These are phyloP conservation scores for Lycaon pictus DNA, from an alignment of 2,113 vertebrate genomes.

Conservation along the genomic window DNA sequence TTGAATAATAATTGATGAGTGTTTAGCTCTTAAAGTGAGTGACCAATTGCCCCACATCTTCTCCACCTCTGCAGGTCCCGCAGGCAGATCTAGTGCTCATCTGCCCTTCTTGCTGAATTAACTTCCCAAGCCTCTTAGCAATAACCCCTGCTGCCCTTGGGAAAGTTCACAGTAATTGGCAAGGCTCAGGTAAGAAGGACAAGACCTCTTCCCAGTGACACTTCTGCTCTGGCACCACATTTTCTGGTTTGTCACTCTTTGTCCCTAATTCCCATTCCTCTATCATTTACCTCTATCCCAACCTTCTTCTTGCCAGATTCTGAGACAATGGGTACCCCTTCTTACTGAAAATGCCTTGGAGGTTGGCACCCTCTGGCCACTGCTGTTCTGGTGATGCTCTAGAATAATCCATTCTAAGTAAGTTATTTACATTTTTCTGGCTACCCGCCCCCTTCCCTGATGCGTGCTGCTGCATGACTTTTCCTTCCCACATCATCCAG, in stretches of 20 bases:
- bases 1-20: background rate
- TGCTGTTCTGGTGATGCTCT: background rate
- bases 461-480: accelerated
- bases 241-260: background rate
- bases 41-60: background rate
- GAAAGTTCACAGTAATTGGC: background rate
- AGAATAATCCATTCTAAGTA: background rate
- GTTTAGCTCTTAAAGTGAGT: background rate
- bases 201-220: accelerated
- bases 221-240: accelerated
- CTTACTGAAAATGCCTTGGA: background rate
- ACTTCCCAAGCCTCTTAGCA: accelerated
- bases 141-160: accelerated
- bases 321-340: background rate
- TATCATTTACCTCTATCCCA: background rate
- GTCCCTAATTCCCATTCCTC: background rate
- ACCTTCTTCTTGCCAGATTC: background rate
- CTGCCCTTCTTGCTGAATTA: too few species aligned
- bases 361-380: background rate
- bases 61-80: background rate
- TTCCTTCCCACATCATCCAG: background rate
- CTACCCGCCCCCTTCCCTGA: background rate
- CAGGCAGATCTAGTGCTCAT: background rate
- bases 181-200: background rate
- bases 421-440: background rate